phyloP scores from a whole-genome alignment of 2,113 vertebrate species.

The Scortum barcoo region DNA sequence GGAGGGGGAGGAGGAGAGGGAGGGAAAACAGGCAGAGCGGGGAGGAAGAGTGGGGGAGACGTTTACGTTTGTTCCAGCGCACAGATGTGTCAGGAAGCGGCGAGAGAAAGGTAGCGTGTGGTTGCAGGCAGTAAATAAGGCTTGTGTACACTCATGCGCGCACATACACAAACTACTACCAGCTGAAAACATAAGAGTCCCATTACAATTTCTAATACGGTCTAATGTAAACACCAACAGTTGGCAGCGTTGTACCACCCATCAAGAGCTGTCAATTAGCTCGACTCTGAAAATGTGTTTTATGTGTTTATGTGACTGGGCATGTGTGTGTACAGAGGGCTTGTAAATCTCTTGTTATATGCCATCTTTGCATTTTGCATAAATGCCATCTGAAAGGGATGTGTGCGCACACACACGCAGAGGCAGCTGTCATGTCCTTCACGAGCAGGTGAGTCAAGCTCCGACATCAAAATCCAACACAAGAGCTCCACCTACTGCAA shows the following conservation, averaged over 20 bases:
- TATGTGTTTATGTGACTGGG: constrained; percentile 51
- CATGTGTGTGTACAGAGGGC: constrained; percentile 19
- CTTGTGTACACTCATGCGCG: background rate
- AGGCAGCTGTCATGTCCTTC: constrained; percentile 65
- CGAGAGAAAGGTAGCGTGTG: constrained; percentile 35
- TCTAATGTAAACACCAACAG: constrained; percentile 71
- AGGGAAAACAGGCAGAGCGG: constrained; percentile 37
- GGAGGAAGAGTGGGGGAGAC: constrained; percentile 51
- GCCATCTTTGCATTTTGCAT: constrained; percentile 56
- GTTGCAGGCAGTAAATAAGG: constrained; percentile 56
- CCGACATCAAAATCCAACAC: constrained; percentile 79
- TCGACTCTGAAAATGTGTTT: constrained; percentile 56
- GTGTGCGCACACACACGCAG: background rate
- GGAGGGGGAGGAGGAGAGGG: constrained; percentile 3
- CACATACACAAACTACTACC: constrained; percentile 39
- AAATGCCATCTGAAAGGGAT: constrained; percentile 41
- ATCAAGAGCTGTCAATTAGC: constrained; percentile 69
- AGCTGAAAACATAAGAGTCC: constrained; percentile 57
- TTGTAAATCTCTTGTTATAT: constrained; percentile 58
- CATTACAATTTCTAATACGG: constrained; percentile 75
- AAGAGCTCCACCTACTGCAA: constrained; percentile 88
- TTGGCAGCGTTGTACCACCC: constrained; percentile 61
- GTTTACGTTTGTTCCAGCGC: constrained; percentile 57
- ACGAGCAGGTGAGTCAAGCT: constrained; percentile 75
- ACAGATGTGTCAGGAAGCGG: constrained; percentile 50